Evolutionary conservation across 2,888 invertebrate species (phyloP), one percentile per base, ranked within the genome.

Genomic region (Lepidocyrtoides sp.): DNA sequence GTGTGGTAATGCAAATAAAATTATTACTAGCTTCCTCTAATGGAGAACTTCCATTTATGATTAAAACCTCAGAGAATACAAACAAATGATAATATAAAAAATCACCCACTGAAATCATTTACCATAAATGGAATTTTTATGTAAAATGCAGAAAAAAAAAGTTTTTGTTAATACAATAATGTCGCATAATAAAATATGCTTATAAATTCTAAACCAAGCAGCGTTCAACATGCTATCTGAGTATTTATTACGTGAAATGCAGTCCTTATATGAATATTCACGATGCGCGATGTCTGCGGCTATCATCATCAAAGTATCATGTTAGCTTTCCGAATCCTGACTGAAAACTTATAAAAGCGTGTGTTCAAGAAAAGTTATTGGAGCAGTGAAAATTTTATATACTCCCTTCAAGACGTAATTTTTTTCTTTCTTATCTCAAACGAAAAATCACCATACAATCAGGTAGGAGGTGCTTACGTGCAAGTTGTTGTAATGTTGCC

Each of bases 41-140:
- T 17, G 17, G 17, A 69, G 66, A 69, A 20, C 41, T 41, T 20
- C 14, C 66, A 32, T 69, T 41, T 75, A 75, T 75, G 23, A 75
- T 75, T 23, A 26, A 23, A 48, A 20, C 23, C 44, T 26, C 1
- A 54, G 17, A 17, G 14, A 72, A 36, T 72, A 20, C 8, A 41
- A 23, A 72, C 44, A 44, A 75, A 48, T 23, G 48, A 23, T 44
- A 75, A 48, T 75, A n/a, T n/a, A 57, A 75, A 75, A 69, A 75
- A 23, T 75, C 75, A 17, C 75, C 75, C 48, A 48, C 75, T 17
- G 23, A 10, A 48, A 75, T 48, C 26, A 48, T 79, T 77, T 48
- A 60, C 87, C 87, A 87, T 57, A 87, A 87, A 79, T 87, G 87
- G 87, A 87, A 87, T 79, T 79, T 79, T 79, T 51, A 32, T 51